phyloP scores from a whole-genome alignment of 1,140 invertebrate species.

The Drosophila obscura region DNA sequence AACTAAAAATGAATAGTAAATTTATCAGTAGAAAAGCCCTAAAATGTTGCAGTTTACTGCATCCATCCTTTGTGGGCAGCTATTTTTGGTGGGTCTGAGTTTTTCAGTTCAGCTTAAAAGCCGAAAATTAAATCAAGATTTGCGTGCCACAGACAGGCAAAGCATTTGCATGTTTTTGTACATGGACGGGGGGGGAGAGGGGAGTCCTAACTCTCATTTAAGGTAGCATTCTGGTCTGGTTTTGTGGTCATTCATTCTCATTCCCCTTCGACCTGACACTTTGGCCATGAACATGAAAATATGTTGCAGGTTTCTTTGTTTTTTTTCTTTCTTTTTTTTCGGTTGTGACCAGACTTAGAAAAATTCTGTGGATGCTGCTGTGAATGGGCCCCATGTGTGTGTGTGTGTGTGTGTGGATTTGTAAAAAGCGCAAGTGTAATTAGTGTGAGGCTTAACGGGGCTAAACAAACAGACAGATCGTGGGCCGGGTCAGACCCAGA shows the following conservation, averaged over 20 bases:
- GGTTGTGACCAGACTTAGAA: slow-evolving; percentile 59
- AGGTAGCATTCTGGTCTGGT: slow-evolving; percentile 16
- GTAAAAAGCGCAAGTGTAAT: slow-evolving; percentile 79
- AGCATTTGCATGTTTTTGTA: slow-evolving; percentile 72
- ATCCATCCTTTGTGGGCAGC: slow-evolving; percentile 20
- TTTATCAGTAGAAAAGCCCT: too few species aligned
- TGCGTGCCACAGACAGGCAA: slow-evolving; percentile 37
- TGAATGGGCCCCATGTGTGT: slow-evolving; percentile 19
- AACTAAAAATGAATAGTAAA: too few species aligned
- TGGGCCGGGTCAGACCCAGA: slow-evolving; percentile 41
- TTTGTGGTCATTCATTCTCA: background rate
- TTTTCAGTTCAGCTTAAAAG: slow-evolving; percentile 61
- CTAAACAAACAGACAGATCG: slow-evolving; percentile 64
- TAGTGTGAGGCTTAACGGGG: slow-evolving; percentile 76
- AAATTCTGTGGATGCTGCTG: slow-evolving; percentile 40
- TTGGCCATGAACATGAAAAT: slow-evolving; percentile 80
- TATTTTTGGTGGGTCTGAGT: slow-evolving; percentile 38
- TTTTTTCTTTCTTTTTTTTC: slow-evolving; percentile 17
- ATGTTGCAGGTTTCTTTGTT: slow-evolving; percentile 52
- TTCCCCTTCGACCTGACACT: slow-evolving; percentile 39
- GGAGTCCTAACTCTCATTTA: slow-evolving; percentile 32
- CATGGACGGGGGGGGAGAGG: background rate
- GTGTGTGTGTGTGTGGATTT: slow-evolving; percentile 54
- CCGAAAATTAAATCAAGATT: slow-evolving; percentile 79
- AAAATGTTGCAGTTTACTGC: too few species aligned